Evolutionary conservation across 92 coral and sea anemone genomes (phyloP).

Genomic region (Chrysogorgia sp.): DNA sequence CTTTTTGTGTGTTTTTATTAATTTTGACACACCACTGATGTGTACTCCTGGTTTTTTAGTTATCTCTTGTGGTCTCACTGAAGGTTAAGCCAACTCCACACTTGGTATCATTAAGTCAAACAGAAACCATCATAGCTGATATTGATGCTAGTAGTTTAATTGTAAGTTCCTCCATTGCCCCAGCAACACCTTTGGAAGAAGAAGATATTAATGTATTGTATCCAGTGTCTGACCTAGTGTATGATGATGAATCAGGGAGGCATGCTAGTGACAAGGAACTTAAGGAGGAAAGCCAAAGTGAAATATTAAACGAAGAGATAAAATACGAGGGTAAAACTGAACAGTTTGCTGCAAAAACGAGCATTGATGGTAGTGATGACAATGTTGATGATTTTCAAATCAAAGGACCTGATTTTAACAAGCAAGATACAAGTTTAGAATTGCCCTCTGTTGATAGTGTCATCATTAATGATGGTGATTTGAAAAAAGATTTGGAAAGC

Average conservation of each 20-base stretch:
- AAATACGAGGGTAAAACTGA: background rate
- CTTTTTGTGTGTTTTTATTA: no score
- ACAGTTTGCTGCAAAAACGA: background rate
- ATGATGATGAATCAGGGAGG: background rate
- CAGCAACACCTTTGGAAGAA: slow-evolving; percentile 32
- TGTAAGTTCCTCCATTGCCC: slow-evolving; percentile 26
- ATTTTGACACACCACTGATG: no score
- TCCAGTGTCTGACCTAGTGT: no score
- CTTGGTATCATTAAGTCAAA: slow-evolving; percentile 17
- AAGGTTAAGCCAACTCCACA: slow-evolving; percentile 25
- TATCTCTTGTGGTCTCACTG: no score
- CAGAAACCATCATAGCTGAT: slow-evolving; percentile 9
- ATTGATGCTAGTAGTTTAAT: background rate
- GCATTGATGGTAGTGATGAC: background rate
- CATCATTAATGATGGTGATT: background rate
- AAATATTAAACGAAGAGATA: background rate
- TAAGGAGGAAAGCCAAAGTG: background rate
- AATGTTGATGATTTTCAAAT: slow-evolving; percentile 7
- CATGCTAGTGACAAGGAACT: background rate
- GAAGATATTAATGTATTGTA: no score
- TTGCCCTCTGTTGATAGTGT: background rate
- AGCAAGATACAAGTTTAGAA: background rate
- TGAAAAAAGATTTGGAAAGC: background rate
- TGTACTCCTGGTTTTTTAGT: no score
- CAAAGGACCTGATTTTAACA: background rate